Conservation (phyloP, 2,113 vertebrate genomes). For the Upupa epops region DNA sequence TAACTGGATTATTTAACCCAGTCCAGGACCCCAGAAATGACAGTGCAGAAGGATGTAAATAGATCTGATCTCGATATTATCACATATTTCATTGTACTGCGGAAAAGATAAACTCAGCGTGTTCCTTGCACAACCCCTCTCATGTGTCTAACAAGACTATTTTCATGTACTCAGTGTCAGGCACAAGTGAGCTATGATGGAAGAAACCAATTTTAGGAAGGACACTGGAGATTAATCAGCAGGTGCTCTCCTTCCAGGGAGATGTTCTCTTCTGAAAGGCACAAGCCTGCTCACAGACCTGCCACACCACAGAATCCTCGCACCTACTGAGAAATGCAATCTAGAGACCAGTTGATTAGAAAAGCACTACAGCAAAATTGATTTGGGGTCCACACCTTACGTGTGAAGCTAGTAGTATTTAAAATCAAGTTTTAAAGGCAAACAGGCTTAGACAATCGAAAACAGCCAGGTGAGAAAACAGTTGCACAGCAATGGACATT, state of each 20-base stretch:
- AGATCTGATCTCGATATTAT: not conserved
- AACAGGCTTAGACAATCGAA: not conserved
- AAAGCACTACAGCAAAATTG: not conserved
- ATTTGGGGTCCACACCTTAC: not conserved
- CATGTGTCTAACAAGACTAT: not conserved
- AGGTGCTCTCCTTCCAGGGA: not conserved
- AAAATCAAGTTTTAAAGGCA: not conserved
- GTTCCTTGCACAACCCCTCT: not conserved
- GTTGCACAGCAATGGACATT: accelerated
- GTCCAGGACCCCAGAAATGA: not conserved
- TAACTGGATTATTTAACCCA: not conserved
- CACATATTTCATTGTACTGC: not conserved
- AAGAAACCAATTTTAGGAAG: conserved; percentile 27
- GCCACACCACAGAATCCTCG: not conserved
- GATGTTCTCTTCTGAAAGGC: not conserved
- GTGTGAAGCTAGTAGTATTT: not conserved
- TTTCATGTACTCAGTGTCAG: conserved; percentile 10
- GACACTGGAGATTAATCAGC: conserved; percentile 29
- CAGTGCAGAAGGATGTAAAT: not conserved
- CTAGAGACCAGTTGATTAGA: not conserved
- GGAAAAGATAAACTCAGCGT: conserved; percentile 2
- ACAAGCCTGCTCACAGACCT: not conserved
- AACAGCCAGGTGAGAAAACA: not conserved
- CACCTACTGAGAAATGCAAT: not conserved
- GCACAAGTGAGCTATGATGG: not conserved